phyloP scores from a whole-genome alignment of 2,113 vertebrate species.

The Xenopus borealis region DNA sequence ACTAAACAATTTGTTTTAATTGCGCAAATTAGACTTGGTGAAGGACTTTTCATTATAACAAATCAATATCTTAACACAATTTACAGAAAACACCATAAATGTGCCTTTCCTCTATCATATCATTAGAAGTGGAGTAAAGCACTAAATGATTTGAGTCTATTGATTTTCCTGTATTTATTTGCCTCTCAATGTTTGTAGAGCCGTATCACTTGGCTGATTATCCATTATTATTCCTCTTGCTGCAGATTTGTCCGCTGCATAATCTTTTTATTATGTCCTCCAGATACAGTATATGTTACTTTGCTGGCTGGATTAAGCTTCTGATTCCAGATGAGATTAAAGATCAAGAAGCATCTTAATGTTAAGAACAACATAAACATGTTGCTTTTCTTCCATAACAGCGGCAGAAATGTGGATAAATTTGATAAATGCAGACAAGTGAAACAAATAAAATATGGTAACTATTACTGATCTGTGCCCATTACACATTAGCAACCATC shows the following conservation, averaged over 20 bases:
- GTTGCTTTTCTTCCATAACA: constrained; percentile 43
- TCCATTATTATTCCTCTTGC: constrained; percentile 41
- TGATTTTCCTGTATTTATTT: constrained; percentile 36
- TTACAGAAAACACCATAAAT: background rate
- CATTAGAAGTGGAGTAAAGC: background rate
- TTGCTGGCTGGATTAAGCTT: constrained; percentile 51
- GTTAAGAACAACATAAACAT: constrained; percentile 48
- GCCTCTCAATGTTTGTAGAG: constrained; percentile 43
- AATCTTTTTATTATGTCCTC: constrained; percentile 51
- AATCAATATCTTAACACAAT: constrained; percentile 6
- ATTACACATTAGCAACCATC: constrained; percentile 19
- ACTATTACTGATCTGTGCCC: constrained; percentile 32
- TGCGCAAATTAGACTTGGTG: background rate
- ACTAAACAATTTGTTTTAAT: background rate
- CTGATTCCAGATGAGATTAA: constrained; percentile 54
- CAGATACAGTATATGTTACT: constrained; percentile 45
- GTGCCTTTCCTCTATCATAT: constrained; percentile 31
- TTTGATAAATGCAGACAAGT: constrained; percentile 49
- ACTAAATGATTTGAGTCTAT: constrained; percentile 25
- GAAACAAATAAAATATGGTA: constrained; percentile 43
- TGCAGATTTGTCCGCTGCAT: constrained; percentile 45
- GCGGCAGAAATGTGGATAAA: constrained; percentile 44
- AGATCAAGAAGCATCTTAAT: constrained; percentile 51
- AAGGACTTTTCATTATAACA: background rate
- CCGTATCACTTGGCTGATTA: constrained; percentile 46